A percentile compares a stretch with the other conserved stretches of the same genome.
These are phyloP conservation scores for Limosa lapponica DNA, from an alignment of 2,797 vertebrate genomes.

Conservation along the genomic window DNA sequence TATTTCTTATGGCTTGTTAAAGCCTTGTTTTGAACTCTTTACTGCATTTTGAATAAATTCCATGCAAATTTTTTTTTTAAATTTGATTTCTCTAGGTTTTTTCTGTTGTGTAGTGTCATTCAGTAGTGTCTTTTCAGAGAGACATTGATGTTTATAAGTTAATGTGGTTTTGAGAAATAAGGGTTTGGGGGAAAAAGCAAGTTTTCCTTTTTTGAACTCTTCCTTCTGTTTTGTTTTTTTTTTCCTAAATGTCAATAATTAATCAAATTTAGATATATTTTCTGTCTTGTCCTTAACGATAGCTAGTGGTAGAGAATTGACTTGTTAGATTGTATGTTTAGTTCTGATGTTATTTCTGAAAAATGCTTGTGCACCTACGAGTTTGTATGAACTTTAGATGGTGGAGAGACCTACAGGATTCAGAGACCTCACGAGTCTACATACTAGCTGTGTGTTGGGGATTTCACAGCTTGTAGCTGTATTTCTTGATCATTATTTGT, in stretches of 20 bases:
- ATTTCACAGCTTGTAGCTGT: neutral
- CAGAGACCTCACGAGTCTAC: neutral
- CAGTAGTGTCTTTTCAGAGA: neutral
- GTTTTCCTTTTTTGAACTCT: neutral
- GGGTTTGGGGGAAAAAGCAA: neutral
- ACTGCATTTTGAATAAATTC: neutral
- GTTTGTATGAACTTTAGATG: neutral
- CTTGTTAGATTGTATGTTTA: neutral
- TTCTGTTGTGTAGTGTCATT: neutral
- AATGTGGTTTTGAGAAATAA: neutral
- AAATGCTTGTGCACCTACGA: neutral
- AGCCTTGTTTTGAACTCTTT: neutral
- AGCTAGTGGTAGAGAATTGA: neutral
- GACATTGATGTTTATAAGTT: neutral
- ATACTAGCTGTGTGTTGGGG: neutral
- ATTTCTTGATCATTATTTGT: neutral
- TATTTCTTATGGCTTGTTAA: neutral
- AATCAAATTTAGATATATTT: neutral
- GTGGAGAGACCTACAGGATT: neutral
- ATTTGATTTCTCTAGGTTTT: neutral
- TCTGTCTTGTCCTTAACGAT: neutral
- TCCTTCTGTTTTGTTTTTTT: neutral
- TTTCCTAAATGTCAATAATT: neutral
- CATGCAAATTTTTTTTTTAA: neutral
- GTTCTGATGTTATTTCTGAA: neutral